phyloP scores from a whole-genome alignment of 2,888 invertebrate genomes.

The Smittia aterrima region DNA sequence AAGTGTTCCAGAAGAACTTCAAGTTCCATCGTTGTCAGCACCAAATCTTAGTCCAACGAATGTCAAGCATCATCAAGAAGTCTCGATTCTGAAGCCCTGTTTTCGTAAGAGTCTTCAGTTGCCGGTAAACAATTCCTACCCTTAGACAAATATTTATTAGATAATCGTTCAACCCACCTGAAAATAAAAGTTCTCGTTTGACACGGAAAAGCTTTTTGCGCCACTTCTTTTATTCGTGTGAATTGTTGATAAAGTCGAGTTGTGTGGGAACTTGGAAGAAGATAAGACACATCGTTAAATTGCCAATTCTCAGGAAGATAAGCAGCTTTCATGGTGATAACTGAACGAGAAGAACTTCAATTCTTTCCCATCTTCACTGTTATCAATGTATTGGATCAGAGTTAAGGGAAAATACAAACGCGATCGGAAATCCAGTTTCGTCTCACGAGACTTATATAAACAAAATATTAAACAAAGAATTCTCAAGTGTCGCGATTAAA shows the following conservation, averaged over 20 bases:
- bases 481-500: neutral
- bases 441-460: too few relatives aligned
- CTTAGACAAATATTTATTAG: neutral
- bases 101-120: neutral
- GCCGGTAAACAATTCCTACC: slow-evolving; percentile 1
- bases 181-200: neutral
- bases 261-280: too few relatives aligned
- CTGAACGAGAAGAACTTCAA: too few relatives aligned
- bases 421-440: too few relatives aligned
- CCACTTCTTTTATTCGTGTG: neutral
- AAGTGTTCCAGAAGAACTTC: neutral
- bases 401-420: too few relatives aligned
- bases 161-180: neutral
- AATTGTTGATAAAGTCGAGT: too few relatives aligned
- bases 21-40: neutral
- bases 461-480: neutral
- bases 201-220: neutral
- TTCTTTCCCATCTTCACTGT: too few relatives aligned
- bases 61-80: neutral
- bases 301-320: too few relatives aligned
- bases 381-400: too few relatives aligned
- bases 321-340: too few relatives aligned
- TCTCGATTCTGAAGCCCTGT: neutral
- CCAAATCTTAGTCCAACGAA: neutral
- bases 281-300: too few relatives aligned